These are phyloP conservation scores for Pseudorhombus dupliciocellatus DNA, from an alignment of 2,113 vertebrate species.

Conservation along the genomic window DNA sequence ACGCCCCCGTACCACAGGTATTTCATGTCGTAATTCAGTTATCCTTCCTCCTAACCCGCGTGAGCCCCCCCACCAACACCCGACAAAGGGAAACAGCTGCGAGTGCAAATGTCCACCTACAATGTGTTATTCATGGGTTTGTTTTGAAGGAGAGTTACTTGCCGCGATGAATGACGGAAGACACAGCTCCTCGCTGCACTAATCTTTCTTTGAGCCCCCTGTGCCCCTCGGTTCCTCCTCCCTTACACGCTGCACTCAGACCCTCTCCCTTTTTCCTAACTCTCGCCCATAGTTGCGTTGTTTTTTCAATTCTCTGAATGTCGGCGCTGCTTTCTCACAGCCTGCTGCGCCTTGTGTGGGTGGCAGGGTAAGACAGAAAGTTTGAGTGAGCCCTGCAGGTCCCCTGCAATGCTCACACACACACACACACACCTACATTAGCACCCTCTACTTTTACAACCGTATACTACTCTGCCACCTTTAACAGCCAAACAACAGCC, in stretches of 20 bases:
- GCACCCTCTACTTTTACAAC: conserved; percentile 30
- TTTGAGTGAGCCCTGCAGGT: conserved; percentile 60
- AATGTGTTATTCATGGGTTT: conserved; percentile 68
- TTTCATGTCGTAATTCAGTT: conserved; percentile 58
- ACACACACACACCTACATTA: conserved; percentile 16
- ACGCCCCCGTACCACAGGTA: conserved; percentile 7
- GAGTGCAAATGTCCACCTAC: conserved; percentile 41
- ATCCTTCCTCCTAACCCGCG: conserved; percentile 40
- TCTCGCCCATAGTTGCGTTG: conserved; percentile 1
- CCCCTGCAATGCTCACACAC: conserved; percentile 26
- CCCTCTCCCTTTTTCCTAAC: conserved; percentile 35
- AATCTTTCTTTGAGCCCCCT: conserved; percentile 64
- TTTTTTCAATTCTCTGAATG: conserved; percentile 33
- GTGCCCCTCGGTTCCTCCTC: conserved; percentile 23
- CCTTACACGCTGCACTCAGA: conserved; percentile 19
- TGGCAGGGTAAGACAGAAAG: conserved; percentile 59
- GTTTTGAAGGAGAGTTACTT: conserved; percentile 55
- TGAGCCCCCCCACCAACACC: conserved; percentile 10
- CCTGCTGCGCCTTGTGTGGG: conserved; percentile 56
- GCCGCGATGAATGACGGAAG: conserved; percentile 70
- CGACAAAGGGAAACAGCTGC: conserved; percentile 45
- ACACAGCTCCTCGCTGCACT: conserved; percentile 49
- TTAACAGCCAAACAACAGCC: conserved; percentile 58
- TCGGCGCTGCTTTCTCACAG: conserved; percentile 57
- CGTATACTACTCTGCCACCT: conserved; percentile 47